Percentiles rank a stretch among this genome's conserved stretches.
phyloP scores from a whole-genome alignment of 2,797 vertebrate genomes.

The Danio albolineatus region DNA sequence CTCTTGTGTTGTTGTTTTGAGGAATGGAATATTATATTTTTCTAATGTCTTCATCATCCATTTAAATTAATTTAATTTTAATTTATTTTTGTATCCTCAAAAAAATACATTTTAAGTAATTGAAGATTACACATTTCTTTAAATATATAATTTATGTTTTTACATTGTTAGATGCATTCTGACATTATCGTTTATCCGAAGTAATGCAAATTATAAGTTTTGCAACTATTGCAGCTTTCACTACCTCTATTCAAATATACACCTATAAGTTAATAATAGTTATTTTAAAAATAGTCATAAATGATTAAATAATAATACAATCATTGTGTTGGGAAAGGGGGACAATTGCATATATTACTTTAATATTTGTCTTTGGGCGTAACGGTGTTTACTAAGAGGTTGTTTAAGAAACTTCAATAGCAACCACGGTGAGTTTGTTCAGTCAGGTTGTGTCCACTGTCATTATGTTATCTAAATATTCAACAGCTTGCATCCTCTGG shows the following conservation, averaged over 20 bases:
- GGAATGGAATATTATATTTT: no score
- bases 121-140: no score
- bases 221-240: no score
- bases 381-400: slow-evolving; percentile 71
- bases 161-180: no score
- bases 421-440: slow-evolving; percentile 55
- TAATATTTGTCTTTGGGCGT: slow-evolving; percentile 80
- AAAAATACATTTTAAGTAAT: no score
- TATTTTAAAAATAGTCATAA: not conserved
- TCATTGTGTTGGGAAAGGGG: not conserved
- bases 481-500: not conserved
- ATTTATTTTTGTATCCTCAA: no score
- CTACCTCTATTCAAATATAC: not conserved
- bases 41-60: no score
- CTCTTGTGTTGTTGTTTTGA: no score
- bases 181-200: no score
- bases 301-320: not conserved
- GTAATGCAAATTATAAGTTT: no score
- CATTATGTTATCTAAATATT: slow-evolving; percentile 27
- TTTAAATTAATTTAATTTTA: no score
- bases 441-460: slow-evolving; percentile 26
- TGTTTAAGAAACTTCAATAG: slow-evolving; percentile 67
- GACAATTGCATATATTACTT: slow-evolving; percentile 58
- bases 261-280: not conserved
- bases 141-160: no score